These are phyloP conservation scores for Sanderia malayensis DNA, from an alignment of 30 jellyfish, hydroid and myxozoan genomes.

Conservation along the genomic window DNA sequence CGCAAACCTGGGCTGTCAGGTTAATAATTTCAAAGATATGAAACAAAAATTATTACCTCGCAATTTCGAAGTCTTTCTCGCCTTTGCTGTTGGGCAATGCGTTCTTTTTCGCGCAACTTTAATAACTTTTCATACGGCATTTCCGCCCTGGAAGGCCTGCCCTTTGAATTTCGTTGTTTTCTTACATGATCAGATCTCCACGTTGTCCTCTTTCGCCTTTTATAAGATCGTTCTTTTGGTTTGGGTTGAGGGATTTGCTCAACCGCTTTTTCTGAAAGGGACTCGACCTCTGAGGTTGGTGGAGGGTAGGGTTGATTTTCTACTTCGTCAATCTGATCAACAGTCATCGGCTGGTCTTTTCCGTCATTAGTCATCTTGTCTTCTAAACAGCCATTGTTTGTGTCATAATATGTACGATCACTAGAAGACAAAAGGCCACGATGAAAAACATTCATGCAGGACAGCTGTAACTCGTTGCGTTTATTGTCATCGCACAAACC, in stretches of 20 bases:
- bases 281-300: neutral
- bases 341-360: neutral
- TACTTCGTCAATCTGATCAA: neutral
- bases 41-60: too few relatives aligned
- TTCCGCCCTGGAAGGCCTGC: slow-evolving; percentile 74
- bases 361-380: slow-evolving; percentile 17
- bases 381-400: slow-evolving; percentile 17
- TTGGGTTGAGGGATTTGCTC: neutral
- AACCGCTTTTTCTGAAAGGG: neutral
- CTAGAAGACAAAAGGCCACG: slow-evolving; percentile 54
- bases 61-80: slow-evolving; percentile 56
- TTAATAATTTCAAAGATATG: too few relatives aligned
- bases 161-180: slow-evolving; percentile 19
- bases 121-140: slow-evolving; percentile 76
- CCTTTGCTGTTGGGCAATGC: slow-evolving; percentile 82
- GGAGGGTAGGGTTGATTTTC: slow-evolving; percentile 7
- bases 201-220: slow-evolving; percentile 30
- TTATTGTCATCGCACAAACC: slow-evolving; percentile 25
- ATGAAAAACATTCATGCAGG: slow-evolving; percentile 60
- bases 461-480: slow-evolving; percentile 48
- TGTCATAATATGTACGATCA: slow-evolving; percentile 41
- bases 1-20: too few relatives aligned
- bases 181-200: slow-evolving; percentile 39
- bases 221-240: neutral
- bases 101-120: slow-evolving; percentile 78